These are phyloP conservation scores for Drosophila kambysellisi DNA, from an alignment of 2,888 invertebrate species.

Conservation along the genomic window DNA sequence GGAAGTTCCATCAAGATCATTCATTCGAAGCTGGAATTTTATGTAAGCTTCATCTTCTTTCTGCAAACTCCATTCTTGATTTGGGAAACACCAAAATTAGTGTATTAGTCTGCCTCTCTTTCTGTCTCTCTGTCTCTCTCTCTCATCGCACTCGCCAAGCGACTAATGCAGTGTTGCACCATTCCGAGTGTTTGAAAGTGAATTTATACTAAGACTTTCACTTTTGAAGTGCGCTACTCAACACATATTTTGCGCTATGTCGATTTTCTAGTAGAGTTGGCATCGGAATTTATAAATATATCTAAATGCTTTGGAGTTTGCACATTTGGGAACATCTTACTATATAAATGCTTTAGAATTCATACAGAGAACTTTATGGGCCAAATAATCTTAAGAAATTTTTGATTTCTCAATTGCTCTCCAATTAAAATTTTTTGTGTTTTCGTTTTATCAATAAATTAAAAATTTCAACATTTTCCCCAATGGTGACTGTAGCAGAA, in stretches of 20 bases:
- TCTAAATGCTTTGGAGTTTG: neutral
- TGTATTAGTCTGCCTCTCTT: slow-evolving; percentile 1
- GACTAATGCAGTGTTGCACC: slow-evolving; percentile 27
- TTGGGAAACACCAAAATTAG: neutral
- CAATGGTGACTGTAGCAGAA: neutral
- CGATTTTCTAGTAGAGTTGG: slow-evolving; percentile 5
- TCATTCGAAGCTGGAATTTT: slow-evolving; percentile 1
- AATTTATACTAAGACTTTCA: slow-evolving; percentile 37
- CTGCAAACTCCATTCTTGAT: neutral
- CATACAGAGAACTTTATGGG: neutral
- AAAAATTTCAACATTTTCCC: neutral
- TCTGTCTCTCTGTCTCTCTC: neutral
- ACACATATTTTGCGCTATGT: slow-evolving; percentile 5
- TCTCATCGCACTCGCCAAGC: neutral
- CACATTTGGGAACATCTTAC: neutral
- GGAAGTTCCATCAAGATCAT: slow-evolving; percentile 1
- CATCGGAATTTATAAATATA: neutral
- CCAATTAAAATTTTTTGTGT: too few species aligned
- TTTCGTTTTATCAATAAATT: neutral
- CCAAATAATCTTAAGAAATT: neutral
- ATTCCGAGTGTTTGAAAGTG: slow-evolving; percentile 19
- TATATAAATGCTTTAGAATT: neutral
- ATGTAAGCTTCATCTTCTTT: slow-evolving; percentile 30
- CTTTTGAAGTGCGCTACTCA: slow-evolving; percentile 24
- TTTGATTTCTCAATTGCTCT: neutral